Base-by-base conservation (phyloP, 2,888 invertebrate species). In the Graphium colonna region DNA sequence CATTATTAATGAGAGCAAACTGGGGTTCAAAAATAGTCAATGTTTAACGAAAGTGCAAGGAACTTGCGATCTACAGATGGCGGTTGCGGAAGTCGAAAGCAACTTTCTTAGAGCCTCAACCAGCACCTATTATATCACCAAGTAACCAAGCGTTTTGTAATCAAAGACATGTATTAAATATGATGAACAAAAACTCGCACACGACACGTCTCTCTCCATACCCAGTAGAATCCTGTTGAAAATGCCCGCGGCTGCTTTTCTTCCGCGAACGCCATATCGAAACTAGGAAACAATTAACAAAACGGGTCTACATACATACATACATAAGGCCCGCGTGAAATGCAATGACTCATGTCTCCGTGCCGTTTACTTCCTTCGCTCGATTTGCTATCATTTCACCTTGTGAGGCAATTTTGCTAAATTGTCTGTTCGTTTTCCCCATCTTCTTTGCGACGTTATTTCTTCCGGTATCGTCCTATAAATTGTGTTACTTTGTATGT, bases 181-280 rank as follows among this genome's bases (percentile, higher is more conserved):
- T 21, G 21, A 21, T 21, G 21, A 36, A 43, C 15, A 51, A 53
- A 16, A 21, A 43, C 43, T 38, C 28, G 48, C 47, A 36, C 42
- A 36, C 44, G 7, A 36, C 40, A 31, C 33, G 40, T 48, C 47
- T 44, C 44, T 26, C 40, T 16, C 55, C 52, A 16, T 56, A 15
- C n/a, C n/a, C 43, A 40, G 28, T 38, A 42, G 21, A 12, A 36
- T 51, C 51, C 48, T 44, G 40, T 44, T 16, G 41, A 44, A 52
- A 39, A 33, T 28, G 51, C 13, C 36, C 47, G 42, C 39, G 17
- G 47, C 31, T 52, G 46, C 44, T 49, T 48, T 46, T 72, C 76
- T 82, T 82, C 80, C 82, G 76, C 65, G 70, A 73, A 77, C 68
- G 60, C 79, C 79, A 77, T 83, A 78, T 69, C 52, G 70, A 55